These are phyloP conservation scores for Istiophorus platypterus DNA, from an alignment of 2,113 vertebrate species.

Conservation along the genomic window DNA sequence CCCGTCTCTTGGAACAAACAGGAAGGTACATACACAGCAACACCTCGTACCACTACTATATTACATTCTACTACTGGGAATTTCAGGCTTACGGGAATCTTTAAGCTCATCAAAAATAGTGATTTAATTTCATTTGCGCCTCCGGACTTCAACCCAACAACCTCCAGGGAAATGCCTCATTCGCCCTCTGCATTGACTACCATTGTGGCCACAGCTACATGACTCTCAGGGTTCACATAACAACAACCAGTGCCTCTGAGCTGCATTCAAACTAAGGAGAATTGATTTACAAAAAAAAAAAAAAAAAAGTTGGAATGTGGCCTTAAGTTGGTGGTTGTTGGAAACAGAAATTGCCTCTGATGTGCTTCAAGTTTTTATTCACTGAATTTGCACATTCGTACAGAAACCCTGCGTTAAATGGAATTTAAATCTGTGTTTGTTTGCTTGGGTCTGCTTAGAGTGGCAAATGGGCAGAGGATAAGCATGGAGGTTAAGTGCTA, in stretches of 20 bases:
- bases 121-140: too few species aligned
- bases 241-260: not conserved
- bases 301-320: conserved; percentile 4
- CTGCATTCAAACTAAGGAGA: conserved; percentile 1
- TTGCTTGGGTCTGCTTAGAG: conserved; percentile 4
- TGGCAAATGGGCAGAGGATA: conserved; percentile 26
- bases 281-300: too few species aligned
- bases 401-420: conserved; percentile 18
- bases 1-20: not conserved
- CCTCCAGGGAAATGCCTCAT: not conserved
- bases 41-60: too few species aligned
- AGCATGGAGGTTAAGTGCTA: conserved; percentile 41
- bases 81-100: not conserved
- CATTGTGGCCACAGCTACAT: not conserved
- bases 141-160: not conserved
- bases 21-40: too few species aligned
- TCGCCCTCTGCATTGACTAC: not conserved
- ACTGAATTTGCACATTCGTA: conserved; percentile 21
- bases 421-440: conserved; percentile 30
- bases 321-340: conserved; percentile 4
- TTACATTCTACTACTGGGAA: not conserved
- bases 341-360: not conserved
- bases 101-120: not conserved
- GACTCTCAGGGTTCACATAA: not conserved
- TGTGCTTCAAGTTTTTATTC: conserved; percentile 1